Percentiles rank a stretch among this genome's conserved stretches.
Conservation (phyloP, 2,888 invertebrate genomes). For the Tribolium freemani region DNA sequence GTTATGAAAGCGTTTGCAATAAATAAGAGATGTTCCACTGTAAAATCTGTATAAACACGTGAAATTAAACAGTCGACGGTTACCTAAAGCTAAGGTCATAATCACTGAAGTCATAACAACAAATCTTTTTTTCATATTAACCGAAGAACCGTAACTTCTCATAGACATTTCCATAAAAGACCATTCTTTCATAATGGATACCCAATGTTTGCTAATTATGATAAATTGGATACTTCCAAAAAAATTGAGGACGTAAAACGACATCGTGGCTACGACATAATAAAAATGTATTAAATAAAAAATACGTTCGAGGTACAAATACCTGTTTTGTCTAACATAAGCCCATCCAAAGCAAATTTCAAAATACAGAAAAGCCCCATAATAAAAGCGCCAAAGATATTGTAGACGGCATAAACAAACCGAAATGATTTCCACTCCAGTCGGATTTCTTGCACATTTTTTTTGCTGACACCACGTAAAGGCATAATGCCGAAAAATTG, state of each 20-base stretch:
- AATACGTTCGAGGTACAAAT: conserved; percentile 2
- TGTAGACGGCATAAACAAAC: conserved; percentile 53
- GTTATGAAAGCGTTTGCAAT: conserved; percentile 55
- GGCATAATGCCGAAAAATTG: conserved; percentile 63
- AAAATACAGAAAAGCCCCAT: conserved; percentile 55
- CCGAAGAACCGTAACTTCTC: conserved; percentile 56
- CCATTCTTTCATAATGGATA: conserved; percentile 60
- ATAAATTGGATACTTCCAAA: conserved; percentile 57
- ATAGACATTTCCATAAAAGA: conserved; percentile 60
- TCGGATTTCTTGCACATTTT: conserved; percentile 50
- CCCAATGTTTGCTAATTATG: conserved; percentile 56
- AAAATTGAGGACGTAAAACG: conserved; percentile 59
- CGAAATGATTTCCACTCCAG: conserved; percentile 58
- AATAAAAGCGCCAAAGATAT: conserved; percentile 53
- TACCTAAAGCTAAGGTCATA: conserved; percentile 61
- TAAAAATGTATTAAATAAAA: background rate
- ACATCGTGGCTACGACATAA: conserved; percentile 53
- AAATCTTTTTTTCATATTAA: conserved; percentile 55
- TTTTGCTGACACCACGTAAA: conserved; percentile 49
- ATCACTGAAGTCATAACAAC: conserved; percentile 58
- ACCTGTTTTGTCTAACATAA: conserved; percentile 60
- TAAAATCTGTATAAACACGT: conserved; percentile 23
- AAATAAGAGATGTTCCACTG: conserved; percentile 62
- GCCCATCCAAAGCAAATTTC: conserved; percentile 56
- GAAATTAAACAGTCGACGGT: background rate